Base-by-base conservation (phyloP, 2,797 vertebrate genomes). In the Microctenopoma lineatum region DNA sequence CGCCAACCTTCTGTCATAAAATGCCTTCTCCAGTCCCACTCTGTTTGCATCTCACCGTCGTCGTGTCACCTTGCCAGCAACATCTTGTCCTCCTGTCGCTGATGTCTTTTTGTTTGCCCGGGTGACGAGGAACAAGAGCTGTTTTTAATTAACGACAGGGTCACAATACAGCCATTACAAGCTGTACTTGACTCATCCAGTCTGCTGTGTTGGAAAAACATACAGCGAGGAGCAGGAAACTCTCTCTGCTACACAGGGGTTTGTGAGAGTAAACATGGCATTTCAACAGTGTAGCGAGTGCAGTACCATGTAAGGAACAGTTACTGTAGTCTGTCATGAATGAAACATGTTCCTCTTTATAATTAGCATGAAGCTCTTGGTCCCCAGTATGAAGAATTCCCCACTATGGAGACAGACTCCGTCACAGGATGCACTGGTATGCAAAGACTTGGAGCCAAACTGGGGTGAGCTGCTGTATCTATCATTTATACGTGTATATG, bases 361-460 rank as follows among this genome's bases (percentile, higher is more conserved):
- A 78, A 87, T 65, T 70, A 97, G 96, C 91, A 95, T 52, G 96
- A 98, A 83, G 93, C 95, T 75, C 88, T 92, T 48, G 92, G 95
- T 66, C 92, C 93, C 6, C 95, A 95, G 82, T 98, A 97, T 44
- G 98, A 99, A 85, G 97, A 99, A 59, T 97, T 98, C 79, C 95
- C 96, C 3, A 87, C 95, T 1, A 84, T 98, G 90, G 98, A 98
- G 75, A 95, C 87, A 0, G 97, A 98, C 52, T 93, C 95, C 0
- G 90, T 95, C 72, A 89, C 95, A 9, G 97, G 98, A 73, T 96
- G 92, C 91, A 98, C 91, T 64, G 93, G 94, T 3, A 96, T 98
- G 95, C 96, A 99, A 80, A 94, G 97, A 56, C 95, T 99, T 12
- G 97, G 96, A 41, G 96, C 98, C 55, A 99, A 98, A 55, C 92